These are phyloP conservation scores for Zaprionus capensis DNA, from an alignment of 1,140 invertebrate genomes.

Conservation along the genomic window DNA sequence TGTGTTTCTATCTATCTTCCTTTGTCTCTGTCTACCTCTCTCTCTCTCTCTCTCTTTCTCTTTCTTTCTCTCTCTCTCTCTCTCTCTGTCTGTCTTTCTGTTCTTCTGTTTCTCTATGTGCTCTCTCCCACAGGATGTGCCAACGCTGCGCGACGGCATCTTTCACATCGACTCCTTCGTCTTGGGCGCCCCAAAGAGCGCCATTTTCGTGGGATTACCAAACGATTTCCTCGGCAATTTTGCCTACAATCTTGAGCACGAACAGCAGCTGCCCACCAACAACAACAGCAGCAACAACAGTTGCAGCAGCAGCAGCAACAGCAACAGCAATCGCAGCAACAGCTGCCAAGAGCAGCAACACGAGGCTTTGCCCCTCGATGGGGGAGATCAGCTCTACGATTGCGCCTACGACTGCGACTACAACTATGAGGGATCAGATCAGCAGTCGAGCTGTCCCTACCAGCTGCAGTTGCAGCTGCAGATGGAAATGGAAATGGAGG, in stretches of 20 bases:
- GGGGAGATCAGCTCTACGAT: slow-evolving; percentile 46
- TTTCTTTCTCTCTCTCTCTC: slow-evolving; percentile 42
- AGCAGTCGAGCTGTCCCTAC: slow-evolving; percentile 6
- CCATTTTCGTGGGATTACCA: slow-evolving; percentile 83
- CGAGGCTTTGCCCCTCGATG: slow-evolving; percentile 14
- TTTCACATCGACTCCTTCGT: slow-evolving; percentile 83
- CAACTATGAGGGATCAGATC: slow-evolving; percentile 32
- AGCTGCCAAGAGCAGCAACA: slow-evolving; percentile 11
- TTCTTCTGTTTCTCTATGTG: slow-evolving; percentile 68
- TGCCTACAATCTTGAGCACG: slow-evolving; percentile 50
- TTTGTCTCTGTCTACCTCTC: slow-evolving; percentile 12
- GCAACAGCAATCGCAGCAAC: slow-evolving; percentile 5
- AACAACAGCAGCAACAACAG: slow-evolving; percentile 2
- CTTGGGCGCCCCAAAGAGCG: slow-evolving; percentile 79
- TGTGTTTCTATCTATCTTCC: background rate
- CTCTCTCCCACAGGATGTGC: slow-evolving; percentile 79
- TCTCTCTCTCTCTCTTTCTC: slow-evolving; percentile 48
- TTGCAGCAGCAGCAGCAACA: slow-evolving; percentile 12
- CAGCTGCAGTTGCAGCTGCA: background rate
- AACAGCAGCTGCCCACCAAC: slow-evolving; percentile 26
- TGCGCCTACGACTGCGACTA: slow-evolving; percentile 64
- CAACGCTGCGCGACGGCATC: slow-evolving; percentile 70
- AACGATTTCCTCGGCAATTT: slow-evolving; percentile 74
- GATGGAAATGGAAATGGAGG: background rate
- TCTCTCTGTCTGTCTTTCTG: slow-evolving; percentile 54